Percentiles rank a stretch among this genome's conserved stretches.
phyloP scores from a whole-genome alignment of 2,113 vertebrate species.

The Zosterops hypoxanthus region DNA sequence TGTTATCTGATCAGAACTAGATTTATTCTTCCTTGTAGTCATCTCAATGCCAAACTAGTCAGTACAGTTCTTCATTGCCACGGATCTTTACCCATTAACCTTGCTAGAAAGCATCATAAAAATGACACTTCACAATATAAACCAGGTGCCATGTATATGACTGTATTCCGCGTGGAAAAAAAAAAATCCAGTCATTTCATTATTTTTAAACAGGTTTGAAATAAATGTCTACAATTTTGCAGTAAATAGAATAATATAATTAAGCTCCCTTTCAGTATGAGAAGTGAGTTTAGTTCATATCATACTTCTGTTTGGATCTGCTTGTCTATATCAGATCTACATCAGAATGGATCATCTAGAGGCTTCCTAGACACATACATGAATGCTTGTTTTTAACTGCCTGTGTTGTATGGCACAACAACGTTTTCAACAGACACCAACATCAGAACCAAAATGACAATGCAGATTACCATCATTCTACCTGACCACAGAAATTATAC shows the following conservation, averaged over 20 bases:
- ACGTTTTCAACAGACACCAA: not conserved
- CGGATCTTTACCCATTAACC: not conserved
- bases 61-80: not conserved
- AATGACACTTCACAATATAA: not conserved
- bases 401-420: not conserved
- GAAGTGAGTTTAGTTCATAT: not conserved
- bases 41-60: not conserved
- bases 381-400: not conserved
- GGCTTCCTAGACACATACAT: not conserved
- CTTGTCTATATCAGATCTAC: fast-evolving
- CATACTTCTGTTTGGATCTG: not conserved
- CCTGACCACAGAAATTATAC: not conserved
- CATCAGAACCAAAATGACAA: not conserved
- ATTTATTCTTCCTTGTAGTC: not conserved
- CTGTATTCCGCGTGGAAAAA: not conserved
- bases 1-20: not conserved
- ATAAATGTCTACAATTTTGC: not conserved
- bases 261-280: not conserved
- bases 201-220: not conserved
- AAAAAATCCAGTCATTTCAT: not conserved
- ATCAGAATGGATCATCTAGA: not conserved
- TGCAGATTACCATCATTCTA: not conserved
- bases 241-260: not conserved
- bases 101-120: not conserved
- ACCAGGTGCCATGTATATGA: not conserved